A percentile compares a stretch with the other conserved stretches of the same genome.
phyloP scores from a whole-genome alignment of 2,797 vertebrate genomes.

The Fistularia tabacaria region DNA sequence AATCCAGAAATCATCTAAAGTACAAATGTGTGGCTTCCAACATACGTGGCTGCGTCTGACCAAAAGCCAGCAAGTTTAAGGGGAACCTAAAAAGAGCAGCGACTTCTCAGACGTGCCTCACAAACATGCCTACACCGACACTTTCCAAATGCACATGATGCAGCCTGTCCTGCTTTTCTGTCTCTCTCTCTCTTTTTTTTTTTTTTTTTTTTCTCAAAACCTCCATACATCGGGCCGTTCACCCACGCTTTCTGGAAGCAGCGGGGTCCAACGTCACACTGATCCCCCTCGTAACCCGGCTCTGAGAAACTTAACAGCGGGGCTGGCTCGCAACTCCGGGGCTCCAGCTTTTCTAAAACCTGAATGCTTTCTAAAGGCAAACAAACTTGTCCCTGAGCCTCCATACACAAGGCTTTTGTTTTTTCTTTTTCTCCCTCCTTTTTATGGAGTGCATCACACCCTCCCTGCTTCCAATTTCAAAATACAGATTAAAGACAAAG shows the following conservation, averaged over 20 bases:
- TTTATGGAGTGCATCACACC: neutral
- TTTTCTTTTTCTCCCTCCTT: neutral
- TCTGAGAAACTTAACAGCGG: slow-evolving; percentile 12
- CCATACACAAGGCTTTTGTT: slow-evolving; percentile 34
- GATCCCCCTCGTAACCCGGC: slow-evolving; percentile 11
- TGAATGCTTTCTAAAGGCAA: slow-evolving; percentile 40
- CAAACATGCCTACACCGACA: too few species aligned
- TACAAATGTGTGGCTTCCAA: too few species aligned
- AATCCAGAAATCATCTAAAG: too few species aligned
- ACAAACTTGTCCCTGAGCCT: slow-evolving; percentile 43
- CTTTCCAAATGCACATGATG: too few species aligned
- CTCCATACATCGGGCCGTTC: slow-evolving; percentile 37
- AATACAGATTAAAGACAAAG: slow-evolving; percentile 61
- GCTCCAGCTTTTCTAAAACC: too few species aligned
- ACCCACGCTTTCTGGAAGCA: slow-evolving; percentile 21
- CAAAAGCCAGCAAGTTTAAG: too few species aligned
- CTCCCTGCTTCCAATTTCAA: slow-evolving; percentile 34
- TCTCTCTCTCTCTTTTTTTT: too few species aligned
- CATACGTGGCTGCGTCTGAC: too few species aligned
- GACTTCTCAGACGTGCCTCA: too few species aligned
- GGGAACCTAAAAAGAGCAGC: neutral
- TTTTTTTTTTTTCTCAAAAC: too few species aligned
- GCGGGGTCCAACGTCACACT: slow-evolving; percentile 14
- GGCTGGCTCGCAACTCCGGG: slow-evolving; percentile 32
- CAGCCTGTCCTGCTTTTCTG: too few species aligned